A percentile compares a stretch with the other conserved stretches of the same genome.
Evolutionary conservation across 1,140 invertebrate species (phyloP).

Genomic region (Drosophila murphyi): DNA sequence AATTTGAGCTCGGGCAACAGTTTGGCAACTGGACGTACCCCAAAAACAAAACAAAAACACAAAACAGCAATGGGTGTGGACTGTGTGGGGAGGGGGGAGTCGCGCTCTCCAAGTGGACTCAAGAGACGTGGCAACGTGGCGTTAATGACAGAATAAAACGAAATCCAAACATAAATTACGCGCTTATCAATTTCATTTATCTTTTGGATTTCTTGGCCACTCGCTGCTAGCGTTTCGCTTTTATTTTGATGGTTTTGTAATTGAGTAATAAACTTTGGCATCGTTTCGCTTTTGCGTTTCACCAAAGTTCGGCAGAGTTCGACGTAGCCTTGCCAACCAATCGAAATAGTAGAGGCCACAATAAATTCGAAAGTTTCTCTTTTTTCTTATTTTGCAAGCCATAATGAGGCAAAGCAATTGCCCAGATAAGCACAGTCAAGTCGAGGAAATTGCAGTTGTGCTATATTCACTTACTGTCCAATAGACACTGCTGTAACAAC

Average conservation of each 20-base stretch:
- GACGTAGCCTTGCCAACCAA: neutral
- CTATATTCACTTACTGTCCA: constrained; percentile 26
- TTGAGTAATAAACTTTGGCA: constrained; percentile 83
- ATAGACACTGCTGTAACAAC: constrained; percentile 28
- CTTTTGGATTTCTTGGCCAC: constrained; percentile 71
- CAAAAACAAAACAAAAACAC: constrained; percentile 26
- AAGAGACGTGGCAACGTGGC: constrained; percentile 59
- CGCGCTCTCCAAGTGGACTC: neutral
- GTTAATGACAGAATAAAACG: constrained; percentile 84
- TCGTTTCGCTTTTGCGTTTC: constrained; percentile 42
- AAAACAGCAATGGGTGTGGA: constrained; percentile 7
- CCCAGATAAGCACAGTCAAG: constrained; percentile 18
- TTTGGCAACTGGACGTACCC: constrained; percentile 28
- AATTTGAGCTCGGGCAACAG: constrained; percentile 6
- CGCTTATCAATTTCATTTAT: constrained; percentile 84
- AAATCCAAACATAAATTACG: constrained; percentile 84
- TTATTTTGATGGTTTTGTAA: constrained; percentile 83
- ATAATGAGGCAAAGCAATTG: constrained; percentile 54
- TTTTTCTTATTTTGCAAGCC: constrained; percentile 12
- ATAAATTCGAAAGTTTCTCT: constrained; percentile 68
- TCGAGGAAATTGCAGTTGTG: constrained; percentile 12
- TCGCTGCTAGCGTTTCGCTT: constrained; percentile 60
- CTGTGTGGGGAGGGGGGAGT: neutral
- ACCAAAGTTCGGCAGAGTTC: constrained; percentile 48
- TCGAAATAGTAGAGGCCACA: constrained; percentile 37